phyloP scores from a whole-genome alignment of 2,113 vertebrate species.

The Cheirogaleus medius region DNA sequence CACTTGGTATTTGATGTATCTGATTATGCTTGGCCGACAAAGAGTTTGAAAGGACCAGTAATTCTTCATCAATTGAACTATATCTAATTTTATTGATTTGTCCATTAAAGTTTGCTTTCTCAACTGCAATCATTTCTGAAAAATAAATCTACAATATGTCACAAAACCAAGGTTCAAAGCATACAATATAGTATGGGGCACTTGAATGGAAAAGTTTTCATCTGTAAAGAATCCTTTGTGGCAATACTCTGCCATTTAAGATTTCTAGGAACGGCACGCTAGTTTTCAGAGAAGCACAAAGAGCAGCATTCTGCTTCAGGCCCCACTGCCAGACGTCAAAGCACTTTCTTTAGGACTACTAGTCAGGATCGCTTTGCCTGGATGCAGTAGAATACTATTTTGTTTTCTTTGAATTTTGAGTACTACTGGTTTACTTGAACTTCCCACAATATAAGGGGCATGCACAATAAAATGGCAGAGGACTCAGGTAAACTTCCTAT shows the following conservation, averaged over 20 bases:
- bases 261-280: not conserved
- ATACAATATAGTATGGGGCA: not conserved
- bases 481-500: not conserved
- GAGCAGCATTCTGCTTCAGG: not conserved
- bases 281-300: not conserved
- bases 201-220: not conserved
- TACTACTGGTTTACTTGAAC: not conserved
- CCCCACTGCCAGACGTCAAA: not conserved
- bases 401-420: not conserved
- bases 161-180: constrained; percentile 42
- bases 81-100: not conserved
- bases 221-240: not conserved
- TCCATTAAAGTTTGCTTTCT: not conserved
- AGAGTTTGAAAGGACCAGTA: not conserved
- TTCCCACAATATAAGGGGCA: not conserved
- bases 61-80: constrained; percentile 30
- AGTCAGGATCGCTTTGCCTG: not conserved
- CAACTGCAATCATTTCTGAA: constrained; percentile 6
- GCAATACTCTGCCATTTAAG: not conserved
- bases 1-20: not conserved
- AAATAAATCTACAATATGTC: not conserved
- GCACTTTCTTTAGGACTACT: not conserved
- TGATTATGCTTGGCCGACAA: not conserved
- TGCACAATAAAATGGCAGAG: not conserved
- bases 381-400: not conserved